phyloP scores from a whole-genome alignment of 64 coral and sea anemone species.

The Montipora efflorescens region DNA sequence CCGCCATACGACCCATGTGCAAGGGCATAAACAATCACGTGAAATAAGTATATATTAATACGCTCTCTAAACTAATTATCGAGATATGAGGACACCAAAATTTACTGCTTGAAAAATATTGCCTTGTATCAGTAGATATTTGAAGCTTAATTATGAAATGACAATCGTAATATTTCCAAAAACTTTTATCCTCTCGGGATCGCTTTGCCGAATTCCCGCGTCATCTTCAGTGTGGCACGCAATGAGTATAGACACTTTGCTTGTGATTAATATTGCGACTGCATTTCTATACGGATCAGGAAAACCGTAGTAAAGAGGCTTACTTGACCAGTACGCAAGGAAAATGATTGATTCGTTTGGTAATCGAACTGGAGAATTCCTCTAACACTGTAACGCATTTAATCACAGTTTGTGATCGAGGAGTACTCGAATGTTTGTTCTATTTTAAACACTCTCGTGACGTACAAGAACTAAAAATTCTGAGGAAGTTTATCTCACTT shows the following conservation, averaged over 20 bases:
- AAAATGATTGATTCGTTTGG: background rate
- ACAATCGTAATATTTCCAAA: conserved; percentile 12
- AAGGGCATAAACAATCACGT: conserved; percentile 24
- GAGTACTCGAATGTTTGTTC: background rate
- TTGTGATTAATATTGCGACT: background rate
- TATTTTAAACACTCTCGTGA: conserved; percentile 19
- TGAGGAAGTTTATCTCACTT: background rate
- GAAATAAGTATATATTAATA: background rate
- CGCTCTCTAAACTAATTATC: background rate
- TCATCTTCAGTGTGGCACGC: background rate
- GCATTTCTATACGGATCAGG: background rate
- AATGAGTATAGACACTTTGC: background rate
- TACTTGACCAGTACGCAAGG: background rate
- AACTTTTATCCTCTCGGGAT: background rate
- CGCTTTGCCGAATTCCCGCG: background rate
- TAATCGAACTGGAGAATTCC: background rate
- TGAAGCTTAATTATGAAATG: background rate
- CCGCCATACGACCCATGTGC: background rate
- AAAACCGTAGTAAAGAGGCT: background rate
- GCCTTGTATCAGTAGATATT: background rate
- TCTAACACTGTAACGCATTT: background rate
- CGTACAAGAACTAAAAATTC: background rate
- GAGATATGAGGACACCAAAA: background rate
- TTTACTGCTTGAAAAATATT: background rate
- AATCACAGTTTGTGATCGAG: background rate